Evolutionary conservation across 2,113 vertebrate genomes (phyloP).

Genomic region (Epinephelus cyanopodus): DNA sequence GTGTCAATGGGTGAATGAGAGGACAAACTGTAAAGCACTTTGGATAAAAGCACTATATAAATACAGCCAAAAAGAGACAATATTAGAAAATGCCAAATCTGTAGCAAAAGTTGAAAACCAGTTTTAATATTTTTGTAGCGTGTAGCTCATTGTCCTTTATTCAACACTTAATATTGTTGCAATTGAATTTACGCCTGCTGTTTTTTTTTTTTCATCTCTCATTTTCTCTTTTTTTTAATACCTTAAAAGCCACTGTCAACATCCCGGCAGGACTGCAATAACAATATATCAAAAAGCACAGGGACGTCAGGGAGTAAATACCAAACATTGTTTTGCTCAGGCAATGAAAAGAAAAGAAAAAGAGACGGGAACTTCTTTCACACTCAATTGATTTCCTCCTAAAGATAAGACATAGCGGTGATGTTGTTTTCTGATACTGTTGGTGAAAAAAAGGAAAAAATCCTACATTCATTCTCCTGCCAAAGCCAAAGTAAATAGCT

Average conservation of each 20-base stretch:
- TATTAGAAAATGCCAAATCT: background rate
- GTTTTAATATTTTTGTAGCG: background rate
- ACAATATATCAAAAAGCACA: conserved; percentile 21
- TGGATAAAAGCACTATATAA: background rate
- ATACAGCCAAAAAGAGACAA: background rate
- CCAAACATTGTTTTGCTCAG: conserved; percentile 37
- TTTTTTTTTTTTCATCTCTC: background rate
- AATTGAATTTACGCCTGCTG: background rate
- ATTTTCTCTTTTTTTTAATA: background rate
- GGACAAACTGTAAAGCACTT: background rate
- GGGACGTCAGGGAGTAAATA: conserved; percentile 26
- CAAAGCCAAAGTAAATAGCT: conserved; percentile 5
- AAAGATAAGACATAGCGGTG: conserved; percentile 40
- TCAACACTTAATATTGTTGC: background rate
- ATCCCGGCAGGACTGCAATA: conserved; percentile 11
- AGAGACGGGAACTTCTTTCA: conserved; percentile 33
- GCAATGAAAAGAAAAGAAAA: conserved; percentile 27
- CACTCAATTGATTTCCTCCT: conserved; percentile 45
- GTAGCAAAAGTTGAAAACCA: background rate
- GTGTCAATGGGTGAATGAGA: background rate
- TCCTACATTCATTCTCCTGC: conserved; percentile 14
- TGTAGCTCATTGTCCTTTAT: background rate
- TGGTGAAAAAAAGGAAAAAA: conserved; percentile 11
- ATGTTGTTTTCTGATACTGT: conserved; percentile 36
- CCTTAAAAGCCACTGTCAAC: conserved; percentile 5